A percentile compares a stretch with the other conserved stretches of the same genome.
Evolutionary conservation across 2,797 vertebrate species (phyloP).

Genomic region (Peromyscus attwateri): DNA sequence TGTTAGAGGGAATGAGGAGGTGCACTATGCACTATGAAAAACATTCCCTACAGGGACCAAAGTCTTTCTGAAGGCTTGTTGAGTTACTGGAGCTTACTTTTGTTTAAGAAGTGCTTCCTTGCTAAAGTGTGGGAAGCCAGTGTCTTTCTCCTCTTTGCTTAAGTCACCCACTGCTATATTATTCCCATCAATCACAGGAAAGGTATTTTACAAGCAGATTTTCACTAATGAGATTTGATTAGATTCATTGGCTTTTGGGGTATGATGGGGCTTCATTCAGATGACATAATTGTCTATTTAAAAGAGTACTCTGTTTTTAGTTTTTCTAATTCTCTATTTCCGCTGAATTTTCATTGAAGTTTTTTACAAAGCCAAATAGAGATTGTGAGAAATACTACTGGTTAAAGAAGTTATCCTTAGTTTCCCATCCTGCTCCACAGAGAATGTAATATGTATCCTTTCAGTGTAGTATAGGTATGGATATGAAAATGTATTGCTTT

Average conservation of each 20-base stretch:
- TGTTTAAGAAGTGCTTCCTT: constrained; percentile 52
- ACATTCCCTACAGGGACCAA: not conserved
- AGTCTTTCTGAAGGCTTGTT: not conserved
- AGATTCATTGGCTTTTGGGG: constrained; percentile 48
- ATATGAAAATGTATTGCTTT: not conserved
- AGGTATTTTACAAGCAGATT: constrained; percentile 54
- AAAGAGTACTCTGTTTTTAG: constrained; percentile 39
- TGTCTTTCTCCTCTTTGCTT: not conserved
- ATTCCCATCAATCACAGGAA: constrained; percentile 40
- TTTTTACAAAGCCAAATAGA: constrained; percentile 19
- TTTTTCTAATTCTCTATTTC: constrained; percentile 50
- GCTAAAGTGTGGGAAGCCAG: not conserved
- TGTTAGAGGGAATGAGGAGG: not conserved
- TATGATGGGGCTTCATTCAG: not conserved
- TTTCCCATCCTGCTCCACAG: not conserved
- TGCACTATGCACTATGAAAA: not conserved
- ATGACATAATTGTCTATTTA: constrained; percentile 50
- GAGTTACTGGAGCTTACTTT: not conserved
- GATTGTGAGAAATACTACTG: constrained; percentile 33
- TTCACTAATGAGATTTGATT: constrained; percentile 23
- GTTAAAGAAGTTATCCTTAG: not conserved
- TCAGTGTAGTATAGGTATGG: not conserved
- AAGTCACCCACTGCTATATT: not conserved
- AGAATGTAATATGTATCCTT: not conserved
- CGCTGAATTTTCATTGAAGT: constrained; percentile 14